phyloP scores from a whole-genome alignment of 2,113 vertebrate genomes.

The Aplodontia rufa region DNA sequence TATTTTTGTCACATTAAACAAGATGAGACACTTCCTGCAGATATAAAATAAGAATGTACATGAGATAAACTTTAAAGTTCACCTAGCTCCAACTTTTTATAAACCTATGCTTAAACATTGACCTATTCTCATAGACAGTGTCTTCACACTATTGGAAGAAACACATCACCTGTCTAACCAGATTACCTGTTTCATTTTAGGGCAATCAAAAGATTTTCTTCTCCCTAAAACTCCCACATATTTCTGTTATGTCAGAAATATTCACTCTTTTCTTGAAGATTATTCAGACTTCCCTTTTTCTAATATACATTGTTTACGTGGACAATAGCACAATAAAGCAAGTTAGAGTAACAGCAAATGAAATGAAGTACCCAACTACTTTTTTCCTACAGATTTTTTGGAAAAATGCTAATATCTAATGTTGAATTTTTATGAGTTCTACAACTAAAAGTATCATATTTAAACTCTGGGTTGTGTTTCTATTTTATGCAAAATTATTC shows the following conservation, averaged over 20 bases:
- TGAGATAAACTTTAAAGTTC: neutral
- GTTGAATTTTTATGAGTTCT: conserved; percentile 22
- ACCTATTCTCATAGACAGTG: neutral
- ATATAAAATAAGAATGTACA: neutral
- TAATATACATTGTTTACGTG: neutral
- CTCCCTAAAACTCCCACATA: neutral
- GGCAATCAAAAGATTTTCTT: neutral
- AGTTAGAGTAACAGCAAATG: neutral
- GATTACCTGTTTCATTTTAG: neutral
- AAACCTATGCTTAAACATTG: neutral
- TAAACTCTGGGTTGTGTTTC: neutral
- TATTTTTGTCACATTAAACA: neutral
- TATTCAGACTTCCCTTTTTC: neutral
- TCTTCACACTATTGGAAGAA: neutral
- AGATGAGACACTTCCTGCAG: neutral
- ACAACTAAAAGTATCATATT: neutral
- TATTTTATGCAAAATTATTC: conserved; percentile 29
- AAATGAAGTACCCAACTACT: neutral
- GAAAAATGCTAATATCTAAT: neutral
- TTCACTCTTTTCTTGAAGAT: neutral
- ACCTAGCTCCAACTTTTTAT: neutral
- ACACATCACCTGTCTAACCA: neutral
- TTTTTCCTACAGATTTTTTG: neutral
- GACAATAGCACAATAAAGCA: neutral
- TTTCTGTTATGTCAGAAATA: neutral